Percentiles rank a stretch among this genome's conserved stretches.
Conservation (phyloP, 2,113 vertebrate genomes). For the Procavia capensis region DNA sequence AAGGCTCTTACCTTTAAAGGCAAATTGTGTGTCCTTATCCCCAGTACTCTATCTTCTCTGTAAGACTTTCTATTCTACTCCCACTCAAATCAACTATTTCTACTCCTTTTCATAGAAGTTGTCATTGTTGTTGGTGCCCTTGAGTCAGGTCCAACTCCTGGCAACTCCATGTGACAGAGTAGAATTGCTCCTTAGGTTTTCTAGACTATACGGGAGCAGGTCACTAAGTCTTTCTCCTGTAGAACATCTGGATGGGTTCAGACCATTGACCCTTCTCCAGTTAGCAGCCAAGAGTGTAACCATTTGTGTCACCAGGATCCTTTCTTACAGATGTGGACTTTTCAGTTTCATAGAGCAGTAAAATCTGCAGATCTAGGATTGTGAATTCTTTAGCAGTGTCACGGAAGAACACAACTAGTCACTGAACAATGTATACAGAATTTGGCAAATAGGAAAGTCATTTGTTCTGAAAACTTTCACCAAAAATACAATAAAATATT, state of each 20-base stretch:
- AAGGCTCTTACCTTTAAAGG: neutral
- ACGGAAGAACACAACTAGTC: neutral
- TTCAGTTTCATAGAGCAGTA: slow-evolving; percentile 47
- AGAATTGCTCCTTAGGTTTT: neutral
- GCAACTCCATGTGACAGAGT: neutral
- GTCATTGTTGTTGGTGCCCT: neutral
- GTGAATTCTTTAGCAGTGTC: neutral
- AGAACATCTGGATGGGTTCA: neutral
- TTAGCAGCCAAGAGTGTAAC: neutral
- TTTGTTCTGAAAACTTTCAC: neutral
- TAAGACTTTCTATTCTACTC: neutral
- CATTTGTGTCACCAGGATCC: neutral
- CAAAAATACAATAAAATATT: neutral
- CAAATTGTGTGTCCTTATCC: neutral
- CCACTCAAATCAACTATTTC: neutral
- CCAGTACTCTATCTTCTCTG: neutral
- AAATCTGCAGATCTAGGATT: slow-evolving; percentile 4
- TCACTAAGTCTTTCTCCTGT: neutral
- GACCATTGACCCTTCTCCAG: neutral
- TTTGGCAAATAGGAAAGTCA: neutral
- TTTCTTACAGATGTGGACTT: neutral
- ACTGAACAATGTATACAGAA: neutral
- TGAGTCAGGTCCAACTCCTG: neutral
- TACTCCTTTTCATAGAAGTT: neutral
- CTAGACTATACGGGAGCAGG: neutral